A percentile compares a stretch with the other conserved stretches of the same genome.
phyloP scores from a whole-genome alignment of 64 coral and sea anemone genomes.

The Catalaphyllia jardinei region DNA sequence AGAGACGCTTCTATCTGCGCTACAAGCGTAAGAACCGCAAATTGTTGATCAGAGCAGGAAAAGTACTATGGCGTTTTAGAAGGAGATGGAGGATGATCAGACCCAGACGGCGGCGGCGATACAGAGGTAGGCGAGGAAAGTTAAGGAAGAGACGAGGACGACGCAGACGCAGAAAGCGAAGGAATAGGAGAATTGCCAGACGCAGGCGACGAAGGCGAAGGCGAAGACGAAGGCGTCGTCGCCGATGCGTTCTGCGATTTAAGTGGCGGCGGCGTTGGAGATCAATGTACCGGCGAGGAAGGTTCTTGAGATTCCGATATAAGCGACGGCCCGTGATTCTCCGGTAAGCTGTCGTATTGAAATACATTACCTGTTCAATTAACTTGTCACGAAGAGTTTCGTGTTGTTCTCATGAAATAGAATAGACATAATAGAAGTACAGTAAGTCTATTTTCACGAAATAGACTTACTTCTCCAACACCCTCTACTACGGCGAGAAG shows the following conservation, averaged over 20 bases:
- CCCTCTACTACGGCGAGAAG: too few relatives aligned
- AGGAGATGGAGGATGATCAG: background rate
- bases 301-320: background rate
- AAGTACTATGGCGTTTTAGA: background rate
- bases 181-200: background rate
- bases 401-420: too few relatives aligned
- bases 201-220: background rate
- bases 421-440: too few relatives aligned
- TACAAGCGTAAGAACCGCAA: background rate
- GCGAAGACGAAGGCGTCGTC: constrained; percentile 9
- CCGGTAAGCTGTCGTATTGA: background rate
- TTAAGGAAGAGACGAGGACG: background rate
- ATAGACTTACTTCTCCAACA: too few relatives aligned
- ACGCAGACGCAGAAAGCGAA: background rate
- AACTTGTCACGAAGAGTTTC: too few relatives aligned
- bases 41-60: background rate
- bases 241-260: background rate
- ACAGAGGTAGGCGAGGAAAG: background rate
- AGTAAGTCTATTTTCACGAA: too few relatives aligned
- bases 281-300: constrained; percentile 2
- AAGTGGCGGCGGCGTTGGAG: constrained; percentile 7
- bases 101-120: background rate
- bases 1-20: background rate
- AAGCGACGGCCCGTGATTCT: background rate
- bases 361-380: too few relatives aligned